These are phyloP conservation scores for Mallateleia sp. DNA, from an alignment of 2,888 invertebrate species.

Conservation along the genomic window DNA sequence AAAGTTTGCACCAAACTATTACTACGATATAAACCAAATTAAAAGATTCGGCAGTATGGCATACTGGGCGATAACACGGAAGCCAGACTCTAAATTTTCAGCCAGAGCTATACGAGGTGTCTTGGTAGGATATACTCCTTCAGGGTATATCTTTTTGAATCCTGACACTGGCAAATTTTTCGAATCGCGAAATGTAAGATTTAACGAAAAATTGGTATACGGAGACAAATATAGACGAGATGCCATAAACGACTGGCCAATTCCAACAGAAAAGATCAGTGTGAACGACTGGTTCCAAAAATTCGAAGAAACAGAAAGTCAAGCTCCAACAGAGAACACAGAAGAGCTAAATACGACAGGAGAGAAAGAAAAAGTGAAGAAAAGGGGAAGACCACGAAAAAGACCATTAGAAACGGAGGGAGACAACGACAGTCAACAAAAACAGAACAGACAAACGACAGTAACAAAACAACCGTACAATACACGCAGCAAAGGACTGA, in stretches of 20 bases:
- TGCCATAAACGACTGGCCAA: slow-evolving; percentile 39
- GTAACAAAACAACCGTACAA: slow-evolving; percentile 20
- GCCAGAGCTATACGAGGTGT: slow-evolving; percentile 63
- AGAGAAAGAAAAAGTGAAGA: background rate
- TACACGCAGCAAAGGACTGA: slow-evolving; percentile 16
- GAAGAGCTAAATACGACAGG: background rate
- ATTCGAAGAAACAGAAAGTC: too few species aligned
- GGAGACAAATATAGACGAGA: slow-evolving; percentile 70
- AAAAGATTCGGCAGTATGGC: slow-evolving; percentile 71
- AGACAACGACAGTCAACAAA: slow-evolving; percentile 4
- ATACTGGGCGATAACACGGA: slow-evolving; percentile 70
- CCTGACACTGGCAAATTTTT: slow-evolving; percentile 74
- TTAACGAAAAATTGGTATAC: slow-evolving; percentile 79
- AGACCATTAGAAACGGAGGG: slow-evolving; percentile 48
- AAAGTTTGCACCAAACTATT: slow-evolving; percentile 65
- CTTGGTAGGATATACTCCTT: slow-evolving; percentile 53
- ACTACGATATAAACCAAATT: slow-evolving; percentile 59
- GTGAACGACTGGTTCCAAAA: slow-evolving; percentile 55
- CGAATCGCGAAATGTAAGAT: slow-evolving; percentile 78
- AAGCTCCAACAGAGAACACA: too few species aligned
- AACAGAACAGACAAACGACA: slow-evolving; percentile 11
- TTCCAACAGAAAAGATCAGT: slow-evolving; percentile 51
- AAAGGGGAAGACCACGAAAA: slow-evolving; percentile 44
- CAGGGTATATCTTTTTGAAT: slow-evolving; percentile 74
- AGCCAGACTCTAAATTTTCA: slow-evolving; percentile 68